Evolutionary conservation across 92 coral and sea anemone species (phyloP).

Genomic region (Bergia puertoricense): DNA sequence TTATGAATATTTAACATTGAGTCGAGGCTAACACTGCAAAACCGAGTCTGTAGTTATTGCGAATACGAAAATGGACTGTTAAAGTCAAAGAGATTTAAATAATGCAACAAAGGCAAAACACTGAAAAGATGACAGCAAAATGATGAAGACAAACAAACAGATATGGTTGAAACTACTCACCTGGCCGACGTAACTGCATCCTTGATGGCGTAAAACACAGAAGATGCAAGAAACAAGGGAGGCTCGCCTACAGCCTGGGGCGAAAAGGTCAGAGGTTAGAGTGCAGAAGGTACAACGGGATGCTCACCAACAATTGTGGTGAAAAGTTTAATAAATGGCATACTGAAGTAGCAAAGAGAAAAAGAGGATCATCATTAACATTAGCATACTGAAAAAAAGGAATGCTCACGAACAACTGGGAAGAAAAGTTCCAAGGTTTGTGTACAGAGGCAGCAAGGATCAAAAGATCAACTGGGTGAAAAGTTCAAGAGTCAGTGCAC

Average conservation of each 20-base stretch:
- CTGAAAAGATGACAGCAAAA: neutral
- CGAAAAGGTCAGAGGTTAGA: neutral
- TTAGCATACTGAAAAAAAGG: neutral
- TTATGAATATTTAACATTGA: too few relatives aligned
- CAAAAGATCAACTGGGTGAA: neutral
- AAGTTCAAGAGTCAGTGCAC: neutral
- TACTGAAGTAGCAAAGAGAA: neutral
- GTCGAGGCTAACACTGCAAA: too few relatives aligned
- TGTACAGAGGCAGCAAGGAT: neutral
- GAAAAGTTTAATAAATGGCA: neutral
- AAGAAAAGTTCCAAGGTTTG: neutral
- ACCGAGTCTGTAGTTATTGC: too few relatives aligned
- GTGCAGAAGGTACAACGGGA: slow-evolving; percentile 69
- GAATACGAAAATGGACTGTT: too few relatives aligned
- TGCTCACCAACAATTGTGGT: slow-evolving; percentile 29
- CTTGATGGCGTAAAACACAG: slow-evolving; percentile 87
- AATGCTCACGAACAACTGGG: neutral
- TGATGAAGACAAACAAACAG: neutral
- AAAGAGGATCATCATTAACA: neutral
- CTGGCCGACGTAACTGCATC: slow-evolving; percentile 80
- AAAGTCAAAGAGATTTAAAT: too few relatives aligned
- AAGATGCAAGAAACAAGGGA: slow-evolving; percentile 78
- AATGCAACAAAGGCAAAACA: neutral
- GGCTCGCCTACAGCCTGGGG: slow-evolving; percentile 89
- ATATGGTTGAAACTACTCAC: slow-evolving; percentile 25